A percentile compares a stretch with the other conserved stretches of the same genome.
These are phyloP conservation scores for Ascaphus truei DNA, from an alignment of 2,113 vertebrate species.

Conservation along the genomic window DNA sequence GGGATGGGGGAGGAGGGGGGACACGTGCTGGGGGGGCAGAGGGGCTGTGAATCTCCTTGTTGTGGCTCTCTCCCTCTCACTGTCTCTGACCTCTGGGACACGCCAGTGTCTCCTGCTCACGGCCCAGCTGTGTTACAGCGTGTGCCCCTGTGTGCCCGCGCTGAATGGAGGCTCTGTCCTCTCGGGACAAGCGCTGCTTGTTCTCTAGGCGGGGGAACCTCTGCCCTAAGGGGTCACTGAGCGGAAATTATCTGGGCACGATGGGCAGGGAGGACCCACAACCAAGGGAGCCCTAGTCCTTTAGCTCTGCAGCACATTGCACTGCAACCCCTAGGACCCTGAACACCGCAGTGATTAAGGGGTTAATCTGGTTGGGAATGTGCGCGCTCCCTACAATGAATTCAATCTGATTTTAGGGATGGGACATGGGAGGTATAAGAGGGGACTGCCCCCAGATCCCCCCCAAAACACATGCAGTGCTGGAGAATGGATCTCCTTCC, in stretches of 20 bases:
- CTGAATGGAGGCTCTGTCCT: not conserved
- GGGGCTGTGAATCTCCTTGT: slow-evolving; percentile 1
- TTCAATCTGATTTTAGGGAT: slow-evolving; percentile 6
- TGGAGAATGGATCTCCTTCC: too few species aligned
- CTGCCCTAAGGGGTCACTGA: not conserved
- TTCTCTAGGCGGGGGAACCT: not conserved
- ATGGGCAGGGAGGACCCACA: too few species aligned
- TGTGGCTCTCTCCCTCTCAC: not conserved
- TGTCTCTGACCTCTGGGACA: not conserved
- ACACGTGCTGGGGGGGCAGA: not conserved
- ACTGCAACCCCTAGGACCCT: too few species aligned
- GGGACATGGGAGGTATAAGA: slow-evolving; percentile 11
- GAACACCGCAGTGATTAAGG: too few species aligned
- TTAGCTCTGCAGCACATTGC: too few species aligned
- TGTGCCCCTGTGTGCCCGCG: not conserved
- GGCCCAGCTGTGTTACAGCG: slow-evolving; percentile 8
- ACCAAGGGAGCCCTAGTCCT: too few species aligned
- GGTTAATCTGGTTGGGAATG: too few species aligned
- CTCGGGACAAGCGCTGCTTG: not conserved
- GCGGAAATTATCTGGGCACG: too few species aligned
- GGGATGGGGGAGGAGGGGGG: too few species aligned
- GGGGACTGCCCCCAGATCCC: not conserved
- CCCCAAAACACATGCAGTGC: not conserved
- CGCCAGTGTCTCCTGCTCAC: too few species aligned
- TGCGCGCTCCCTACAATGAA: too few species aligned